Evolutionary conservation across 2,888 invertebrate species (phyloP), one percentile per base, ranked within the genome.

Genomic region (Hirtodrosophila histrioides): DNA sequence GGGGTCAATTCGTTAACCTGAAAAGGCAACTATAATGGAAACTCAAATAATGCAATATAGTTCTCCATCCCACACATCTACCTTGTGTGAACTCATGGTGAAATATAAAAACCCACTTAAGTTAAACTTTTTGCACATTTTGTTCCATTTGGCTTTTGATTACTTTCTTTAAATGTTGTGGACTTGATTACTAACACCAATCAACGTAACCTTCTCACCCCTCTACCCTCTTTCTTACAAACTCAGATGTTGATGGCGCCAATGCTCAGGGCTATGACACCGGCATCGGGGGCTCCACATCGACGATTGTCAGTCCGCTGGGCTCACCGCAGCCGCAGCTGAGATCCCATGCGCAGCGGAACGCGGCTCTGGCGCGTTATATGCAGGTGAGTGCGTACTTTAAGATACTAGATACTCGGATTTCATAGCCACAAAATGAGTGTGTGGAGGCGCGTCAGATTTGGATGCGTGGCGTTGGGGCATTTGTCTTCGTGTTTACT

Each of bases 361-460:
- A 95, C 65, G 84, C 84, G 50, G 85, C 94, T 89, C 93, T 94
- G 89, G 94, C 94, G 63, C 92, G 94, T 56, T 94, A 93, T 89
- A 94, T 94, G 94, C 94, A 94, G 92, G 94, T 94, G 89, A 91
- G 90, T 89, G 68, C 48, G 67, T 71, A 69, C 67, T 69, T 35
- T 43, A 39, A 79, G 73, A 73, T 69, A 66, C 71, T 41, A 62
- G 48, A 53, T 44, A 54, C 72, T 31, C 9, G 9, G 31, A 31
- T 31, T 31, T 31, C 31, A 31, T 31, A 31, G 31, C 31, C 7
- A 31, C 31, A 50, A 40, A 17, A 27, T 40, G 54, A 41, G 40
- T 41, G 44, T 50, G 54, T 51, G 72, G 53, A 57, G 67, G 54
- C 55, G 60, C 57, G 43, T 64, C 37, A 33, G 41, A 58, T 67